Base-by-base conservation (phyloP, 2,888 invertebrate genomes). In the Epiblema foenella region DNA sequence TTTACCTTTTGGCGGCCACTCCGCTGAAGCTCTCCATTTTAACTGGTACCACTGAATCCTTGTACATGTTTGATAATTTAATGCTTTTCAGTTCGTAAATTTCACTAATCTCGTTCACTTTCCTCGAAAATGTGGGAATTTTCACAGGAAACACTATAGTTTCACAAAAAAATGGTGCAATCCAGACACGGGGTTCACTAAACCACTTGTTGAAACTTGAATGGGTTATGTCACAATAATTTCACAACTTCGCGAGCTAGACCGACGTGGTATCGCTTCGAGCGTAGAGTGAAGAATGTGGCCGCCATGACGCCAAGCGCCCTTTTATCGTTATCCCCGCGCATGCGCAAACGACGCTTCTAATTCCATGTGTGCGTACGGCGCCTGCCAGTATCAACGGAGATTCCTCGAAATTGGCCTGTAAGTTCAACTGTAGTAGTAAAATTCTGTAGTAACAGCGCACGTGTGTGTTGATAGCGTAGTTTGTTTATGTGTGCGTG, bases 1-100 rank as follows among this genome's bases (percentile, higher is more conserved):
- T 63, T 83, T 85, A 93, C 93, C 93, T 91, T 88, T 93, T 93
- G 74, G 92, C 90, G 74, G 87, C 90, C 78, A 93, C 86, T 72
- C 89, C 90, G 76, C 93, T 93, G 90, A 93, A 93, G 15, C 85
- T 85, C 78, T 93, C 93, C 71, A 89, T 80, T 82, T 92, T 92
- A 18, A 91, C 87, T n/a, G 93, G 87, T 75, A 93, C 88, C 75
- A 93, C 88, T 74, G 90, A 85, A 71, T 93, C 90, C 81, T 91
- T 87, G 86, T 87, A 93, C 93, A 93, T 93, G 68, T 87, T 83
- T 59, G 83, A 77, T 76, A 85, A 73, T 67, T 87, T 86, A 64
- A 92, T 88, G 75, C 92, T 92, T 75, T 83, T 90, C 75, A 90
- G 77, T 69, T 84, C 79, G 68, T 79, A 78, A 76, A 83, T 81